Evolutionary conservation across 2,797 vertebrate species (phyloP), one percentile per base, ranked within the genome.

Genomic region (Pogonophryne albipinna): DNA sequence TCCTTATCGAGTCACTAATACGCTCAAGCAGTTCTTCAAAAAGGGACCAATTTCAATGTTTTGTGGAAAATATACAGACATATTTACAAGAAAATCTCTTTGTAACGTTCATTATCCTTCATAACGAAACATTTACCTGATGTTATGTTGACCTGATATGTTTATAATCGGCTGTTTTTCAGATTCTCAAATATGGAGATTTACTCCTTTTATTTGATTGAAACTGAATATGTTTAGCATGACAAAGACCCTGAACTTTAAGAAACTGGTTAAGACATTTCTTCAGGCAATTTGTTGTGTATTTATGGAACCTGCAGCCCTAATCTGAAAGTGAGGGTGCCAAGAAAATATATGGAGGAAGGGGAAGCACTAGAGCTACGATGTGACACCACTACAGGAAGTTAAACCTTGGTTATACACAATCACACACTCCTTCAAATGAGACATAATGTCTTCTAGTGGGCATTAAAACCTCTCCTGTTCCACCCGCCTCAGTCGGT

Each of bases 1-100:
- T 72, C 50, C 79, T 75, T 27, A 72, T 47, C 44, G 66, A 78
- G 70, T 71, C 71, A n/a, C 11, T 57, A n/a, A 67, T 69, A n/a
- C 34, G 41, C 61, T 78, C 55, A 45, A 50, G 47, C 3, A 1
- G 16, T 42, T 72, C 23, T 62, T 51, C 57, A 9, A 9, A 9
- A 38, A 11, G 19, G 10, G 1, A 12, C 11, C 9, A 31, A 13
- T 67, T 57, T 71, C 11, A 34, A 42, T 41, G 15, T 31, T 20
- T 10, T 27, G 23, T 41, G 11, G n/a, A 2, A 15, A 2, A 61
- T 62, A 66, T 27, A 4, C 23, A 45, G 2, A 31, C 10, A 71
- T 12, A 20, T 13, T 6, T 46, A n/a, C 9, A 60, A 14, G 15
- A 19, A 15, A 16, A 38, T 13, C 8, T 58, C 8, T 8, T 23